Conservation (phyloP, 2,797 vertebrate genomes). For the Okamejei kenojei region DNA sequence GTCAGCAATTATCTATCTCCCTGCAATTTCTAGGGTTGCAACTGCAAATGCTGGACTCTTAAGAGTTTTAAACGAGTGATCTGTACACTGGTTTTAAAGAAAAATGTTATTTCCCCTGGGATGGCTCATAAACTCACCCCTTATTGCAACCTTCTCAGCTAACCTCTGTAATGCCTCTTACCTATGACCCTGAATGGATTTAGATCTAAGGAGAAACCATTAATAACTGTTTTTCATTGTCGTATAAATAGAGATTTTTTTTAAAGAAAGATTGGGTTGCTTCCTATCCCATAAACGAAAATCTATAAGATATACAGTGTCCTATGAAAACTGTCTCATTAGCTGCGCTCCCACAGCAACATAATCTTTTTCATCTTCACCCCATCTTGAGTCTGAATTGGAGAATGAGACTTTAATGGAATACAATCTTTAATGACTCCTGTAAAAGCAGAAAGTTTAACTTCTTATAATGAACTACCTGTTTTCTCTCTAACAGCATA, state of each 20-base stretch:
- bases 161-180: background rate
- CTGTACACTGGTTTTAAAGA: background rate
- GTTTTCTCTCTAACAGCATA: background rate
- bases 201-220: background rate
- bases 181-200: background rate
- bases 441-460: background rate
- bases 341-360: background rate
- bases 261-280: background rate
- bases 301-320: background rate
- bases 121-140: background rate
- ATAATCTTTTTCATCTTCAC: background rate
- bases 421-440: background rate
- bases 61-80: background rate
- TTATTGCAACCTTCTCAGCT: conserved; percentile 6
- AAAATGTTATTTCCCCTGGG: conserved; percentile 24
- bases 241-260: background rate
- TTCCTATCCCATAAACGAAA: conserved; percentile 12
- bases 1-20: background rate
- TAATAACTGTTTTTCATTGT: conserved; percentile 6
- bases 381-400: background rate
- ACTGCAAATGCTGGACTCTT: background rate
- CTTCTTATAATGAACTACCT: background rate
- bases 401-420: conserved; percentile 7
- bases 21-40: background rate
- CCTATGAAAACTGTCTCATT: background rate